Conservation (phyloP, 2,113 vertebrate species). For the Ageneiosus marmoratus region DNA sequence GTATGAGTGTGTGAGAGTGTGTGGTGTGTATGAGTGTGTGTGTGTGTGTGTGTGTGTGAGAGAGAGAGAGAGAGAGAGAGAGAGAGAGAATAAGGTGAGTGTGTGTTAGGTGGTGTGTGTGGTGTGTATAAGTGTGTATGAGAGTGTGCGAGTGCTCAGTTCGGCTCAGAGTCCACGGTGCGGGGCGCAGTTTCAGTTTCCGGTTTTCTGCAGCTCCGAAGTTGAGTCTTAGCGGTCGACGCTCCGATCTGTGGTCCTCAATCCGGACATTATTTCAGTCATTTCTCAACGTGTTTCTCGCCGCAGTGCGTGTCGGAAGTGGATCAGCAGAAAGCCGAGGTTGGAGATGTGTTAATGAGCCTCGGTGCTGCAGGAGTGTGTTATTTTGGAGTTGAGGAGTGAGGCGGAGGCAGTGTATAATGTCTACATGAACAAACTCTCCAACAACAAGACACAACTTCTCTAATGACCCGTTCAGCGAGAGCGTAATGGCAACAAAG, state of each 20-base stretch:
- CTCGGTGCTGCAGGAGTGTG: conserved; percentile 37
- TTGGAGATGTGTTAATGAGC: conserved; percentile 48
- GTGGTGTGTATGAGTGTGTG: background rate
- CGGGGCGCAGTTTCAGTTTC: conserved; percentile 62
- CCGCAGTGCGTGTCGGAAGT: no score
- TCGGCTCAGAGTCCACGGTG: background rate
- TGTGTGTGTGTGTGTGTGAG: background rate
- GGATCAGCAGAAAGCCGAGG: background rate
- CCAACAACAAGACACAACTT: conserved; percentile 57
- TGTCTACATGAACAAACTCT: conserved; percentile 70
- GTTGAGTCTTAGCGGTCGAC: conserved; percentile 40
- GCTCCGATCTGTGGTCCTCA: background rate
- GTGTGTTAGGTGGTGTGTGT: background rate
- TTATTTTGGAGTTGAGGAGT: conserved; percentile 47
- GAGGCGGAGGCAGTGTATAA: conserved; percentile 53
- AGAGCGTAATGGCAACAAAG: conserved; percentile 72
- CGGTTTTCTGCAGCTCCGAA: conserved; percentile 62
- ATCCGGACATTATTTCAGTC: background rate
- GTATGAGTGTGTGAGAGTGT: no score
- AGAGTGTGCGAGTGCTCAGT: no score
- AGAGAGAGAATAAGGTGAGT: no score
- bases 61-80: no score
- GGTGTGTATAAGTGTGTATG: background rate
- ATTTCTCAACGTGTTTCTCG: background rate
- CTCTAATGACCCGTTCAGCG: conserved; percentile 70